These are phyloP conservation scores for Aplysina aerophoba DNA, from an alignment of 37 sponge, comb jelly and placozoan species.

Conservation along the genomic window DNA sequence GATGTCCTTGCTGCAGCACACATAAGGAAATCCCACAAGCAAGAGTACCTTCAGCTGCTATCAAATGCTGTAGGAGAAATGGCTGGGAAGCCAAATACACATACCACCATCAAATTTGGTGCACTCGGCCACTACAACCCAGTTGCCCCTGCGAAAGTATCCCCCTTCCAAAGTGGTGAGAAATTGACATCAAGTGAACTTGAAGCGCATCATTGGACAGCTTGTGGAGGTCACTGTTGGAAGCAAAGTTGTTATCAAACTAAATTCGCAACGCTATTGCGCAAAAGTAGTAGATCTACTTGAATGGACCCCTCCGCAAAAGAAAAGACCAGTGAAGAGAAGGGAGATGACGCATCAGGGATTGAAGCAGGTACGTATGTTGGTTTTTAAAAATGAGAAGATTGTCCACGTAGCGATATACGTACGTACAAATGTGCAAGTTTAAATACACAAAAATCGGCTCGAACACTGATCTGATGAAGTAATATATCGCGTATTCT, in stretches of 20 bases:
- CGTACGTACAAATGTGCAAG: too few relatives aligned
- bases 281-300: background rate
- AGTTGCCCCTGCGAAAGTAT: too few relatives aligned
- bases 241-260: background rate
- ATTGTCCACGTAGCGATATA: too few relatives aligned
- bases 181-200: background rate
- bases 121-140: background rate
- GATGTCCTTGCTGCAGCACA: background rate
- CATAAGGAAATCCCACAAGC: background rate
- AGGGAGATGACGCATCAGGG: background rate
- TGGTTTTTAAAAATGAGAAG: too few relatives aligned
- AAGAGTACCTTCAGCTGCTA: background rate
- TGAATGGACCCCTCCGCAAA: background rate
- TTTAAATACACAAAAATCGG: too few relatives aligned
- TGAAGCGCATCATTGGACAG: background rate
- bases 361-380: background rate
- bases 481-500: too few relatives aligned
- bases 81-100: too few relatives aligned
- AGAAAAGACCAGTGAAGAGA: background rate
- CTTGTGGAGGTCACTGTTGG: background rate
- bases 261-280: background rate
- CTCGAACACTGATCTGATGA: too few relatives aligned
- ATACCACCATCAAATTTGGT: background rate
- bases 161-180: background rate
- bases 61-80: too few relatives aligned